Evolutionary conservation across 2,888 invertebrate genomes (phyloP).

Genomic region (Pollenia griseotomentosa): DNA sequence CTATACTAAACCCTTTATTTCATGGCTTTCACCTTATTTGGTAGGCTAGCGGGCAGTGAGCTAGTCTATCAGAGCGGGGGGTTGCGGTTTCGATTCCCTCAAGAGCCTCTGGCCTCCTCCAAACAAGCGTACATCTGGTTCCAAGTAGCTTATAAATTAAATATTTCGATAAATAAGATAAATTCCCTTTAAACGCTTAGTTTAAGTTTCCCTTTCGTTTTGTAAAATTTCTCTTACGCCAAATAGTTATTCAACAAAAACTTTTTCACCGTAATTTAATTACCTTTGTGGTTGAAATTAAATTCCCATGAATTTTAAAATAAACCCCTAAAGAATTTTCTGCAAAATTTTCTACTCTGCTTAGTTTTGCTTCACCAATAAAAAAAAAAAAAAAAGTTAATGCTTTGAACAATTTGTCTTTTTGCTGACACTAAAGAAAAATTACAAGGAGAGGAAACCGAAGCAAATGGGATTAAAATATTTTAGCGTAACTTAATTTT

Average conservation of each 20-base stretch:
- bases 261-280: slow-evolving; percentile 1
- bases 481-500: slow-evolving; percentile 35
- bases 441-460: neutral
- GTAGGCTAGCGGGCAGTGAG: too few relatives aligned
- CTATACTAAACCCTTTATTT: too few relatives aligned
- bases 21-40: too few relatives aligned
- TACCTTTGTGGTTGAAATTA: slow-evolving; percentile 20
- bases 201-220: too few relatives aligned
- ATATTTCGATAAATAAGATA: too few relatives aligned
- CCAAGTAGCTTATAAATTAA: too few relatives aligned
- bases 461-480: slow-evolving; percentile 52
- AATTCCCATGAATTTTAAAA: slow-evolving; percentile 35
- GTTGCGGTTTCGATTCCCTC: too few relatives aligned
- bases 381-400: slow-evolving; percentile 19
- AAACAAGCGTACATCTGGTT: too few relatives aligned
- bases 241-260: neutral
- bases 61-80: too few relatives aligned
- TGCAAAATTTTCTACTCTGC: slow-evolving; percentile 4
- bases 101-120: too few relatives aligned
- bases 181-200: too few relatives aligned
- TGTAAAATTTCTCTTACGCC: too few relatives aligned
- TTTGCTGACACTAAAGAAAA: slow-evolving; percentile 33
- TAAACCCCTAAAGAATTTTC: slow-evolving; percentile 17
- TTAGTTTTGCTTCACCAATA: neutral
- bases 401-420: slow-evolving; percentile 6